Evolutionary conservation across 2,888 invertebrate species (phyloP).

Genomic region (Norana najaformis): DNA sequence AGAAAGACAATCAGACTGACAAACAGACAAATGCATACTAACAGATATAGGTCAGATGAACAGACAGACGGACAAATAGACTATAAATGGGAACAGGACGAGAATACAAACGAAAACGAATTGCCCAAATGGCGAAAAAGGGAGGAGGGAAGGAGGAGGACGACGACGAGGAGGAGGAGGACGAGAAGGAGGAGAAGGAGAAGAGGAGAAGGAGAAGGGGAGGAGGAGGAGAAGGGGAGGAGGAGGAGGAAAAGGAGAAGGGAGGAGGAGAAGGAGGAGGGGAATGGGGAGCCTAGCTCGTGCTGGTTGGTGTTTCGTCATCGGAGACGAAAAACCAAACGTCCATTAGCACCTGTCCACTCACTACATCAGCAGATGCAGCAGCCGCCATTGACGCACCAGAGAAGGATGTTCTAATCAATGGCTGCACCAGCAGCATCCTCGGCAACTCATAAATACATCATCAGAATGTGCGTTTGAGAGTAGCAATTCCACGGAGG

Average conservation of each 20-base stretch:
- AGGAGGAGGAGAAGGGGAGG: too few species aligned
- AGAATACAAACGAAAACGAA: too few species aligned
- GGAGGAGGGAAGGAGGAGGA: too few species aligned
- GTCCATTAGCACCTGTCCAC: background rate
- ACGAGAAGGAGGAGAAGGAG: background rate
- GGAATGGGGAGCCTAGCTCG: background rate
- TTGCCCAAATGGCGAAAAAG: too few species aligned
- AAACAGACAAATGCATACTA: too few species aligned
- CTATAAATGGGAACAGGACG: too few species aligned
- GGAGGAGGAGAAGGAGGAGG: too few species aligned
- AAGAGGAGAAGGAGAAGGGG: background rate
- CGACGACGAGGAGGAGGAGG: background rate
- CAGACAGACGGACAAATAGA: too few species aligned
- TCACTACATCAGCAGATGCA: background rate
- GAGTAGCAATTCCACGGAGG: background rate
- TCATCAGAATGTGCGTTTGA: background rate
- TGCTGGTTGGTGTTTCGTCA: background rate
- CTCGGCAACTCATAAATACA: background rate
- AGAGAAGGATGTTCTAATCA: background rate
- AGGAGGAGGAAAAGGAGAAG: background rate
- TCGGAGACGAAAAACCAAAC: background rate
- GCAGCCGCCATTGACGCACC: background rate
- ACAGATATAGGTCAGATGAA: too few species aligned
- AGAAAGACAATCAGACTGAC: too few species aligned
- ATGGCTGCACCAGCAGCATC: background rate